Percentiles rank a stretch among this genome's conserved stretches.
These are phyloP conservation scores for Melanerpes formicivorus DNA, from an alignment of 2,113 vertebrate species.

Conservation along the genomic window DNA sequence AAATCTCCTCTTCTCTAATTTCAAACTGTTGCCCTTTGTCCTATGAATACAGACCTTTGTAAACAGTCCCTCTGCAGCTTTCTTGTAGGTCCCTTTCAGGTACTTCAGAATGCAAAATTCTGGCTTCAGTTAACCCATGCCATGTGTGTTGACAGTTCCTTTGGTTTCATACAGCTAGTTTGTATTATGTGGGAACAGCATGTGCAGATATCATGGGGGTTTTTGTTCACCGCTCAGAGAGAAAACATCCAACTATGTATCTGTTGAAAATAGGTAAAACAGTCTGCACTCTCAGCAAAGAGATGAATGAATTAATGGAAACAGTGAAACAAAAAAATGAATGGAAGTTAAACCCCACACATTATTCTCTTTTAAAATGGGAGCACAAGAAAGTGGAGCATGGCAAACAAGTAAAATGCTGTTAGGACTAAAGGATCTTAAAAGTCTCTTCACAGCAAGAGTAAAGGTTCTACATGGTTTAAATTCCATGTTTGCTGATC, in stretches of 20 bases:
- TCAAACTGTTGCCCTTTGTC: too few species aligned
- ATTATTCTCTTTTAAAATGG: not conserved
- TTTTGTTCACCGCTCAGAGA: too few species aligned
- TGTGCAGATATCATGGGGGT: too few species aligned
- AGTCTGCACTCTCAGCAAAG: not conserved
- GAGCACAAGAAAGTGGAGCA: not conserved
- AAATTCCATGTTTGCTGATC: not conserved
- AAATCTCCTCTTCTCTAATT: too few species aligned
- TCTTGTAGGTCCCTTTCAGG: too few species aligned
- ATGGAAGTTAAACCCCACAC: not conserved
- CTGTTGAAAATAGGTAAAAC: not conserved
- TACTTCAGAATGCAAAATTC: not conserved
- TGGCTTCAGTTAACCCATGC: too few species aligned
- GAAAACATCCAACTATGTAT: not conserved
- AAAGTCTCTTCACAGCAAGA: not conserved
- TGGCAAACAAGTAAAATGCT: not conserved
- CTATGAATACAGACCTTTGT: too few species aligned
- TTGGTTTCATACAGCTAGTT: too few species aligned
- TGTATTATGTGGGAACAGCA: too few species aligned
- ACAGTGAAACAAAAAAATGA: not conserved
- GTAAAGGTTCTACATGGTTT: not conserved
- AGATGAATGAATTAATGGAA: not conserved
- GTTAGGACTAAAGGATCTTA: not conserved
- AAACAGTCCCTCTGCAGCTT: too few species aligned
- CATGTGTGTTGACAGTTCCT: too few species aligned